Evolutionary conservation across 2,888 invertebrate genomes (phyloP).

Genomic region (Elmis aenea): DNA sequence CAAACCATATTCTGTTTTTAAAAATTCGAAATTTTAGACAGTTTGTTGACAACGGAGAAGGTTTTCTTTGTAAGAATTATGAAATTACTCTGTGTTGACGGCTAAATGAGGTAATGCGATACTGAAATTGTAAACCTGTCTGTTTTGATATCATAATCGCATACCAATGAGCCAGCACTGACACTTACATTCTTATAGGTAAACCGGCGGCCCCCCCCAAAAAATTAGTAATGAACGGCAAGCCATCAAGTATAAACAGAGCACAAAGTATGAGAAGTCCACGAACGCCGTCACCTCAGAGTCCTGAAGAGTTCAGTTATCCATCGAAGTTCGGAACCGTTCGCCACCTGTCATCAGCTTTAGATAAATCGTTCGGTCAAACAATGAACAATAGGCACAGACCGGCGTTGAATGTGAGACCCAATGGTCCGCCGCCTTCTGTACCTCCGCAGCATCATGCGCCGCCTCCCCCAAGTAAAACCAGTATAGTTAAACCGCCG

Average conservation of each 20-base stretch:
- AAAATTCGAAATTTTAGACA: too few relatives aligned
- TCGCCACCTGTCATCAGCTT: conserved; percentile 45
- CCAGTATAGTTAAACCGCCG: conserved; percentile 37
- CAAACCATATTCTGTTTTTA: too few relatives aligned
- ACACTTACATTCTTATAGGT: conserved; percentile 35
- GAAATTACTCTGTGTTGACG: too few relatives aligned
- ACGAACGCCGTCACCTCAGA: conserved; percentile 59
- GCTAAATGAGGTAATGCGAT: too few relatives aligned
- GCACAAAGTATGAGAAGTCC: conserved; percentile 84
- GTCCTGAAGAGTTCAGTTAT: conserved; percentile 36
- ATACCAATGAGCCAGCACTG: too few relatives aligned
- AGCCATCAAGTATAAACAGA: conserved; percentile 53
- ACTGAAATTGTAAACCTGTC: too few relatives aligned
- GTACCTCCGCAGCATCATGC: conserved; percentile 47
- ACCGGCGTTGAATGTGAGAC: conserved; percentile 36
- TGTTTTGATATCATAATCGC: too few relatives aligned
- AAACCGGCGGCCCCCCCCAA: conserved; percentile 65
- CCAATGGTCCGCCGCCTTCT: conserved; percentile 43
- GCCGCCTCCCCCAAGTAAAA: conserved; percentile 43
- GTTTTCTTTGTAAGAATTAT: too few relatives aligned
- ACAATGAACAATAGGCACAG: conserved; percentile 36
- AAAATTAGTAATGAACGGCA: conserved; percentile 56
- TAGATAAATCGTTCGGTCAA: conserved; percentile 51
- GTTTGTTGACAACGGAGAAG: too few relatives aligned
- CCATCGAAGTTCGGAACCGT: conserved; percentile 43